Evolutionary conservation across 2,113 vertebrate genomes (phyloP).

Genomic region (Rattus rattus): DNA sequence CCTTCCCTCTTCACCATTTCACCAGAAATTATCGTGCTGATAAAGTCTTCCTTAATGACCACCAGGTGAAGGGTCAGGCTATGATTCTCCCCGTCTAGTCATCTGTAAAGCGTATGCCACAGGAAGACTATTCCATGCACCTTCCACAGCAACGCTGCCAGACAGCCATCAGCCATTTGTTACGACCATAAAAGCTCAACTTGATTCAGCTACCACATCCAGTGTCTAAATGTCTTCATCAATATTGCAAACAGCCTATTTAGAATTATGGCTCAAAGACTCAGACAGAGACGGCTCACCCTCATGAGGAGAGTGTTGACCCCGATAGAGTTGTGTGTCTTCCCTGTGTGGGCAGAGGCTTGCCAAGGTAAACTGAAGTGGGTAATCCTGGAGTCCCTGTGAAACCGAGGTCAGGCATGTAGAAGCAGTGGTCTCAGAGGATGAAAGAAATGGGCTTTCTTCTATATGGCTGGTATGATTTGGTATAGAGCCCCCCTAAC

Average conservation of each 20-base stretch:
- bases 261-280: neutral
- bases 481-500: accelerated
- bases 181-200: neutral
- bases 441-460: accelerated
- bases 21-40: neutral
- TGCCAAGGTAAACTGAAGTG: neutral
- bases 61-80: neutral
- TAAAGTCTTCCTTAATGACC: neutral
- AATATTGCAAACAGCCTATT: neutral
- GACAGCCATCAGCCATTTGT: neutral
- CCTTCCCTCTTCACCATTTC: neutral
- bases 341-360: neutral
- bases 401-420: neutral
- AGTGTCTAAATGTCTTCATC: neutral
- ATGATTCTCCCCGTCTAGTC: neutral
- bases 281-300: neutral
- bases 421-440: accelerated
- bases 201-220: neutral
- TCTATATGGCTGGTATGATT: accelerated
- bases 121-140: accelerated
- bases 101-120: neutral
- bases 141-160: neutral
- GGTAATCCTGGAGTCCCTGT: too few relatives aligned
- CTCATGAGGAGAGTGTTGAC: neutral
- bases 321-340: neutral